Evolutionary conservation across 2,888 invertebrate species (phyloP), one percentile per base, ranked within the genome.

Genomic region (Acrobasis repandana): DNA sequence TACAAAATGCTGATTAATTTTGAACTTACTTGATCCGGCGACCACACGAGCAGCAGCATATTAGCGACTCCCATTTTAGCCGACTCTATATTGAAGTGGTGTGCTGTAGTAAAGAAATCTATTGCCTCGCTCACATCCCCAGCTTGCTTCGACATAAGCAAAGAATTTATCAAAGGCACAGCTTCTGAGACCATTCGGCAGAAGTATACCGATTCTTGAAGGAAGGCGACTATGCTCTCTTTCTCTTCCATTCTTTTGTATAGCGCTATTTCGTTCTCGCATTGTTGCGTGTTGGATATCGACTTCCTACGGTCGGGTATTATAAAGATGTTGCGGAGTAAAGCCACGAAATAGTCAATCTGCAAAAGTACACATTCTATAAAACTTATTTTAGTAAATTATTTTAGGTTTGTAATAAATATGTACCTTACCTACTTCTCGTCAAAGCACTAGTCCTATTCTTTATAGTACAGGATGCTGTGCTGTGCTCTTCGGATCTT

Each of bases 91-190:
- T 95, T 95, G 76, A 97, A 97, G 67, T 96, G 94, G 75, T 94
- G 95, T 0, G 96, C 96, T 0, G 95, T 94, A 0, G 96, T 96
- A 71, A 98, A 96, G 80, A 98, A 97, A 63, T 97, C 95, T 33
- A 98, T 96, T 0, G 98, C 96, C 82, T 98, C 98, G 60, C 95
- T 94, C 14, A 97, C 96, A 81, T 98, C 98, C 0, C 96, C 94
- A 5, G 95, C 93, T 65, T 94, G 94, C 67, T 94, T 94, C 0
- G 96, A 95, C 80, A 95, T 94, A 11, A 98, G 88, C 75, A 98
- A 86, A 18, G 95, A 93, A 68, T 95, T 94, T 63, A 97, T 94
- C n/a, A 95, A 20, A 1, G 93, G 93, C 46, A 93, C 85, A 0
- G 92, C 90, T 57, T 90, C 90, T 1, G 90, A 83, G 2, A 92